Conservation (phyloP, 2,797 vertebrate species). For the Cyclura pinguis region DNA sequence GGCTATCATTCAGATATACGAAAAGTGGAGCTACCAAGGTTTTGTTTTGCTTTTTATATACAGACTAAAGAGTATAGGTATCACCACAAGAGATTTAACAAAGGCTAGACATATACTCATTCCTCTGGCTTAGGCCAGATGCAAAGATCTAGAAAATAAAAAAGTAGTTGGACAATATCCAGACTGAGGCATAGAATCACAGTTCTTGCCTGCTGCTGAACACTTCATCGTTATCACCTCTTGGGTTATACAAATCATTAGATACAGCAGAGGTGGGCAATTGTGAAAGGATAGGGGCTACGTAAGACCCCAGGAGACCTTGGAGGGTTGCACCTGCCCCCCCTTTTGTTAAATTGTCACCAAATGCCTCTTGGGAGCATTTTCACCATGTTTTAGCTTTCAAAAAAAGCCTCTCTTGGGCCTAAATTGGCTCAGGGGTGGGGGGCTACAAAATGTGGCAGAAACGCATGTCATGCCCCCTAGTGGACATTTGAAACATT, state of each 20-base stretch:
- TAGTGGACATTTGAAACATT: no score
- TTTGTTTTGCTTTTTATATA: not conserved
- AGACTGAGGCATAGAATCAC: not conserved
- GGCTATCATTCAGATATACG: not conserved
- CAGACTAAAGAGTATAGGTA: not conserved
- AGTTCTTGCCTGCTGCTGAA: conserved; percentile 16
- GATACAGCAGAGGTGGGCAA: not conserved
- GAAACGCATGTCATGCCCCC: no score
- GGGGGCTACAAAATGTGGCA: no score
- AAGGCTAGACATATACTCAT: not conserved
- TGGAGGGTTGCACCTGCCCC: no score
- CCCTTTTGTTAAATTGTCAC: no score
- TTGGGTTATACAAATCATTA: not conserved
- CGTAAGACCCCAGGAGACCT: no score
- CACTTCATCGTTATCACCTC: not conserved
- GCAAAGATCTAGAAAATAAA: fast-evolving
- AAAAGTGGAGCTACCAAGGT: not conserved
- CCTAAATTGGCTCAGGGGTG: no score
- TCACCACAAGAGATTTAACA: not conserved
- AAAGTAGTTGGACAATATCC: no score
- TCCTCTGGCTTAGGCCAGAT: not conserved
- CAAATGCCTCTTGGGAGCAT: no score
- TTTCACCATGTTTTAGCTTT: no score
- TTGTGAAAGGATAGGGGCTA: no score
- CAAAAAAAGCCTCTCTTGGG: no score